Evolutionary conservation across 2,888 invertebrate genomes (phyloP), one percentile per base, ranked within the genome.

Genomic region (Graphium colonna): DNA sequence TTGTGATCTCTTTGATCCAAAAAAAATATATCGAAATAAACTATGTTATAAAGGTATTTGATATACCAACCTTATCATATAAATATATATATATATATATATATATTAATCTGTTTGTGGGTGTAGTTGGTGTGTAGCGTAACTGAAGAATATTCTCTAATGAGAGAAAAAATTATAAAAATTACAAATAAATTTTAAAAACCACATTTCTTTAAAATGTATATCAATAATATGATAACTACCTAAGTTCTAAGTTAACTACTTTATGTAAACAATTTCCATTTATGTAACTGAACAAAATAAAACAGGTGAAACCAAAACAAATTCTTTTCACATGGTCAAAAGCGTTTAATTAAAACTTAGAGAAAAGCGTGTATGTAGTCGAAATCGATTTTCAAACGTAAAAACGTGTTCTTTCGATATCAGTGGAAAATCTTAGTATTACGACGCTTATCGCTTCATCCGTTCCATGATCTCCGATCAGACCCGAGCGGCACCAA

Each of bases 361-460:
- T 12, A 12, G 36, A 3, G 12, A n/a, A 36, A 36, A 12, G n/a
- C 36, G 12, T 12, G 36, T 4, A 2, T 7, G n/a, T 13, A 12
- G 3, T 36, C 13, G 3, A 12, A 36, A 36, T 36, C 36, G 36
- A 36, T 36, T 36, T 36, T 12, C 36, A 3, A 36, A 36, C 36
- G 36, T 36, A 36, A 4, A n/a, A n/a, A 36, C 13, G 12, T 36
- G 7, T 36, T 26, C 12, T 36, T 45, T 17, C 33, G 17, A 16
- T 10, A 33, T 17, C 18, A 36, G 16, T 45, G n/a, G 17, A 17
- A 36, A 45, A 45, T 45, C 36, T 33, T 17, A 3, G 17, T 5
- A 12, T 21, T n/a, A 15, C n/a, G 45, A 45, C n/a, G 33, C 18
- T 45, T 45, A 45, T 45, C 45, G 9, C 26, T 10, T 16, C 31